Base-by-base conservation (phyloP, 2,888 invertebrate genomes). In the Acleris emargana region DNA sequence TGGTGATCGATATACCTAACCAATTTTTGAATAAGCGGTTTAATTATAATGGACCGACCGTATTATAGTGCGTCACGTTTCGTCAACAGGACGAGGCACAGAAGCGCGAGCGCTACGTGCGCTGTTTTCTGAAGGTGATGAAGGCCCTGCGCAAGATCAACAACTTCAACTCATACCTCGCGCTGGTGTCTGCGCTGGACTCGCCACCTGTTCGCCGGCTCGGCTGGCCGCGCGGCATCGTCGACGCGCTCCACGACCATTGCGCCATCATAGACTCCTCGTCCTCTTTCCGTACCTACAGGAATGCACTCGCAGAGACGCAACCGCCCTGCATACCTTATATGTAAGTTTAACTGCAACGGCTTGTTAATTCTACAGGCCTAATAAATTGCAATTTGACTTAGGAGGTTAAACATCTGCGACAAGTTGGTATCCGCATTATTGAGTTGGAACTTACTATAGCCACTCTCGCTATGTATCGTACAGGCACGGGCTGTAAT, bases 281-380 rank as follows among this genome's bases (percentile, higher is more conserved):
- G n/a, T 97, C 97, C 47, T 99, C 99, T 76, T 99, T 99, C 94
- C 94, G 98, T 76, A 97, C 98, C n/a, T 99, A 99, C 86, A 94
- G 99, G 62, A 97, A 96, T 86, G 98, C 99, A 54, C 91, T 99
- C 72, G 96, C 97, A 5, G 98, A 98, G 83, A 98, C 99, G 5
- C 96, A 97, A 82, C 99, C 99, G 42, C 99, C 99, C 42, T 99
- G 99, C 87, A 99, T 99, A 91, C 99, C 99, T 4, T 99, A 99
- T 88, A 98, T 99, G 99, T 99, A 91, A 94, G 96, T 94, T 17
- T 38, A 17, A 18, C 17, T 45, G 22, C 42, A 9, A 6, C 28
- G 2, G 13, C 7, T 47, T 2, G 2, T 17, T n/a, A 45, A 13
- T 38, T 11, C 32, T 11, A 38, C 38, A 4, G 11, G 11, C 13